phyloP scores from a whole-genome alignment of 92 coral and sea anemone genomes.

The Bergia sp. region DNA sequence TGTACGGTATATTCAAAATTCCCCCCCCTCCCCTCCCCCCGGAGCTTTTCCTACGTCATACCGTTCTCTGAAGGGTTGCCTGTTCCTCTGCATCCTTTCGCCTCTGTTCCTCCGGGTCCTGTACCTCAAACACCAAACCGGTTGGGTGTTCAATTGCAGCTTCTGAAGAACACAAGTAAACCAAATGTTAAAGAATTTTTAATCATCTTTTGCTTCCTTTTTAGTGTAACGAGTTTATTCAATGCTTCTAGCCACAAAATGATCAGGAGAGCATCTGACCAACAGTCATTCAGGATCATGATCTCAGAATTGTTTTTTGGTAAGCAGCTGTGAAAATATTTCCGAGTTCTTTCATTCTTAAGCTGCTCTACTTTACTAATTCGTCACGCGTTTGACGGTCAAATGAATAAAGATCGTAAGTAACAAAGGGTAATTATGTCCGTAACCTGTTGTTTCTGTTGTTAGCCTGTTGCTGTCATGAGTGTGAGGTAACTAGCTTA shows the following conservation, averaged over 20 bases:
- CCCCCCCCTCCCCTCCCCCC: not conserved
- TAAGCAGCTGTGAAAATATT: too few species aligned
- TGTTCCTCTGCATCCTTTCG: slow-evolving; percentile 37
- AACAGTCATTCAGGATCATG: too few species aligned
- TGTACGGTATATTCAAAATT: not conserved
- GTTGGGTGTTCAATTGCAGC: slow-evolving; percentile 22
- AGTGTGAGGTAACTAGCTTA: not conserved
- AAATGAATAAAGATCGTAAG: too few species aligned
- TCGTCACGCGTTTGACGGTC: too few species aligned
- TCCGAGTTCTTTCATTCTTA: too few species aligned
- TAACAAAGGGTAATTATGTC: too few species aligned
- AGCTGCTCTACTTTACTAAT: too few species aligned
- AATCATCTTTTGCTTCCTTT: not conserved
- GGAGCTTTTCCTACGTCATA: not conserved
- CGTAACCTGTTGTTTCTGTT: not conserved
- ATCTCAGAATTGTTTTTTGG: too few species aligned
- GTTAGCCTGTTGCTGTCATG: too few species aligned
- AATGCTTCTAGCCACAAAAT: too few species aligned
- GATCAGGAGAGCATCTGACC: too few species aligned
- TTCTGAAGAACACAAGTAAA: not conserved
- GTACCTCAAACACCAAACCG: slow-evolving; percentile 41
- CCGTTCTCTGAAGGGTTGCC: slow-evolving; percentile 37
- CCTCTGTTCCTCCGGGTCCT: slow-evolving; percentile 57
- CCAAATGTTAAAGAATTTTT: not conserved
- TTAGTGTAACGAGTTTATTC: not conserved